A percentile compares a stretch with the other conserved stretches of the same genome.
Evolutionary conservation across 35 echinoderm and acorn worm species (phyloP).

Genomic region (Stichopus chloronotus): DNA sequence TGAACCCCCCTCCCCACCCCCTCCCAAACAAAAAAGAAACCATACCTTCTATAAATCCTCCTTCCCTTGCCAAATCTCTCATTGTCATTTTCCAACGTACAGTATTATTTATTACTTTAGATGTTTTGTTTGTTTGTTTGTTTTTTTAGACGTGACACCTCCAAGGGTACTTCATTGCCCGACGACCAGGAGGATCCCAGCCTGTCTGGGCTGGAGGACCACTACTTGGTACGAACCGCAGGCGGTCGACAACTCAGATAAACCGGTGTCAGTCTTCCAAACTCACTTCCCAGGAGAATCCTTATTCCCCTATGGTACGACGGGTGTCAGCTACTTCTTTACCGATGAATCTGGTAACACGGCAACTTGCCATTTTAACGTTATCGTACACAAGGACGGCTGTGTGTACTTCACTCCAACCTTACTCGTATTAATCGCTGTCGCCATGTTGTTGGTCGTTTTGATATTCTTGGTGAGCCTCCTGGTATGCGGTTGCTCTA

Average conservation of each 20-base stretch:
- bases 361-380: not conserved
- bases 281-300: not conserved
- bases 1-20: no score
- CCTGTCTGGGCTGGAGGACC: not conserved
- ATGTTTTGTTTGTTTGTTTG: no score
- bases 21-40: no score
- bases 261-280: not conserved
- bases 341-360: not conserved
- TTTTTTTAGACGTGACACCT: not conserved
- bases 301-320: not conserved
- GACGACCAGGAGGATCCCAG: not conserved
- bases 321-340: not conserved
- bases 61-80: no score
- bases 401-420: not conserved
- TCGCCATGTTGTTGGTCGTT: not conserved
- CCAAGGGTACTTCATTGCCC: not conserved
- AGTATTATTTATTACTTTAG: no score
- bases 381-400: not conserved
- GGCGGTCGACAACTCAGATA: not conserved
- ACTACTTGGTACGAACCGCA: not conserved
- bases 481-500: not conserved
- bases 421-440: not conserved
- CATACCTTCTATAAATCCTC: no score
- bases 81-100: no score
- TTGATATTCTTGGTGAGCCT: not conserved